A percentile compares a stretch with the other conserved stretches of the same genome.
Evolutionary conservation across 2,113 vertebrate species (phyloP).

Genomic region (Panthera uncia): DNA sequence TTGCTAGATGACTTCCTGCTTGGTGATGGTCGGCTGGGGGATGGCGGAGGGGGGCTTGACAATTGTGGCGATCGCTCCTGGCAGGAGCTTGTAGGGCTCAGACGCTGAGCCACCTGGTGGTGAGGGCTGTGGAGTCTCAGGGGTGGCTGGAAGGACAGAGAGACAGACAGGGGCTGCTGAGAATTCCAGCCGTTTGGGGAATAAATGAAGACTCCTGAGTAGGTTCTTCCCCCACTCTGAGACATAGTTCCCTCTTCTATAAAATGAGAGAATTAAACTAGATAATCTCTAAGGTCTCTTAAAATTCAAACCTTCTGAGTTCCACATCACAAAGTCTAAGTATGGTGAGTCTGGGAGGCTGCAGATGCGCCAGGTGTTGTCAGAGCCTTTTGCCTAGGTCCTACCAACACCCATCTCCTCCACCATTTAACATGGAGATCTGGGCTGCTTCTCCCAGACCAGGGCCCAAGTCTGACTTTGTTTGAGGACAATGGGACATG

Average conservation of each 20-base stretch:
- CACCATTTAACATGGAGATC: not conserved
- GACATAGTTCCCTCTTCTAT: not conserved
- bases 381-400: not conserved
- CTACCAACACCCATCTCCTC: not conserved
- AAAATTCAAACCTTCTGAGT: not conserved
- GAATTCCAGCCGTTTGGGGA: not conserved
- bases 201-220: not conserved
- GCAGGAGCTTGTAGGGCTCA: slow-evolving; percentile 97
- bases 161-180: slow-evolving; percentile 24
- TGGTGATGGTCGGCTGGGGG: slow-evolving; percentile 94
- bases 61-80: slow-evolving; percentile 93
- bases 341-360: not conserved
- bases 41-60: slow-evolving; percentile 95
- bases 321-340: not conserved
- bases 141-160: slow-evolving; percentile 91
- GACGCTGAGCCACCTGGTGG: slow-evolving; percentile 93
- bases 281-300: not conserved
- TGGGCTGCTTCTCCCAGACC: not conserved
- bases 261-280: not conserved
- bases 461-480: not conserved
- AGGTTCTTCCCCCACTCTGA: not conserved
- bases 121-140: slow-evolving; percentile 98
- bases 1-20: slow-evolving; percentile 97
- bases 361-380: not conserved
- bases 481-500: not conserved